These are phyloP conservation scores for Tragelaphus scriptus DNA, from an alignment of 2,113 vertebrate species.

Conservation along the genomic window DNA sequence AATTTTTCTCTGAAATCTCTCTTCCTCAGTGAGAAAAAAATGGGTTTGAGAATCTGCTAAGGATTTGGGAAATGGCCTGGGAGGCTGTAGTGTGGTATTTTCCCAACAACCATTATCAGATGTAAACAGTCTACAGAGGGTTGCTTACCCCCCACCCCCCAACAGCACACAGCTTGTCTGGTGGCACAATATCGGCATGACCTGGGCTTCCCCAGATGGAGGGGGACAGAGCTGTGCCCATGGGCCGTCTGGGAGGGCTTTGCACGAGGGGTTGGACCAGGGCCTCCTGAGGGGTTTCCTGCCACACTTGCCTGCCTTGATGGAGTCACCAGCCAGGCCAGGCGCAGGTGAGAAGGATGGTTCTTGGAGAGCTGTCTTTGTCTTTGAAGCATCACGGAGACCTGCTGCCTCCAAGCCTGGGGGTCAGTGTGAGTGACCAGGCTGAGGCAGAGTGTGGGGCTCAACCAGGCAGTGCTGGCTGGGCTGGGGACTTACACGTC, in stretches of 20 bases:
- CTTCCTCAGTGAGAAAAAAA: not conserved
- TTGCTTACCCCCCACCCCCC: fast-evolving
- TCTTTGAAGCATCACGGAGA: not conserved
- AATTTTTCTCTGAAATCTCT: not conserved
- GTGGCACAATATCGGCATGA: fast-evolving
- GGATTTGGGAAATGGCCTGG: not conserved
- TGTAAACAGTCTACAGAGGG: not conserved
- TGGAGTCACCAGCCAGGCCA: not conserved
- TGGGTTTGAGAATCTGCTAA: not conserved
- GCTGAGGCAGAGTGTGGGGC: not conserved
- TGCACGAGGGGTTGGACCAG: not conserved
- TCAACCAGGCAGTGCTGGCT: not conserved
- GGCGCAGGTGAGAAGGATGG: no score
- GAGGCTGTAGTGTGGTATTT: not conserved
- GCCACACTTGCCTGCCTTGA: not conserved
- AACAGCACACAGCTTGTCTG: not conserved
- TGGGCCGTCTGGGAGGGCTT: not conserved
- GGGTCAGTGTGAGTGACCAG: not conserved
- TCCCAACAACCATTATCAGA: not conserved
- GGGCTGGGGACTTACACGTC: not conserved
- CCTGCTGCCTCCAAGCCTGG: not conserved
- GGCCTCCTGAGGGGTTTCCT: not conserved
- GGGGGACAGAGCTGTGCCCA: not conserved
- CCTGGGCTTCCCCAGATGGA: not conserved
- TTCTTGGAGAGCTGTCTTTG: not conserved